Conservation (phyloP, 92 coral and sea anemone species). For the Galaxea fascicularis region DNA sequence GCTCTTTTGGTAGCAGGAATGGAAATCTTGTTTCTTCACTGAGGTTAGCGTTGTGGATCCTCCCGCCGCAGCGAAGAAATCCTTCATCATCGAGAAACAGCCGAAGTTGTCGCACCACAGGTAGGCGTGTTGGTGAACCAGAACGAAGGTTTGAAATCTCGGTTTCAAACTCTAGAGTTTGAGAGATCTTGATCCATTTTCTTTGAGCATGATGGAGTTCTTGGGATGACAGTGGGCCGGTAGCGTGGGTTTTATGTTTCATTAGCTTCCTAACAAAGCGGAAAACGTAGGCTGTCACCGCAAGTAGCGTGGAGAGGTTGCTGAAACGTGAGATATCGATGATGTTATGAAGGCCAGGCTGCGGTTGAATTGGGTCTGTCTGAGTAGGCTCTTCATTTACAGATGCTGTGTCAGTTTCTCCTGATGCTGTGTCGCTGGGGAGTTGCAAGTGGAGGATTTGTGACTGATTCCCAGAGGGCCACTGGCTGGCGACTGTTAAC, state of each 20-base stretch:
- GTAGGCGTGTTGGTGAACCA: neutral
- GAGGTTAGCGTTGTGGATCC: slow-evolving; percentile 66
- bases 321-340: slow-evolving; percentile 44
- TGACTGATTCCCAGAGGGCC: slow-evolving; percentile 56
- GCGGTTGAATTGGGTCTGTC: neutral
- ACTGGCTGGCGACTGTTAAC: slow-evolving; percentile 32
- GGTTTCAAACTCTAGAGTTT: neutral
- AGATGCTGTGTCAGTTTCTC: neutral
- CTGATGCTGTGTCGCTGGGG: neutral
- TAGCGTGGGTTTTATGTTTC: neutral
- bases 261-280: neutral
- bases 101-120: neutral
- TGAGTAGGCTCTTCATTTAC: neutral
- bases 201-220: neutral
- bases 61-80: slow-evolving; percentile 65
- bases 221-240: neutral
- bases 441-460: neutral
- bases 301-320: neutral
- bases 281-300: slow-evolving; percentile 48
- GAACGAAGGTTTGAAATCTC: neutral
- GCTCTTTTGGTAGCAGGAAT: slow-evolving; percentile 6
- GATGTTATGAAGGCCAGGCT: slow-evolving; percentile 37
- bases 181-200: neutral
- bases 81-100: slow-evolving; percentile 51
- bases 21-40: slow-evolving; percentile 44